phyloP scores from a whole-genome alignment of 2,113 vertebrate species.

The Hippocampus guttulatus region DNA sequence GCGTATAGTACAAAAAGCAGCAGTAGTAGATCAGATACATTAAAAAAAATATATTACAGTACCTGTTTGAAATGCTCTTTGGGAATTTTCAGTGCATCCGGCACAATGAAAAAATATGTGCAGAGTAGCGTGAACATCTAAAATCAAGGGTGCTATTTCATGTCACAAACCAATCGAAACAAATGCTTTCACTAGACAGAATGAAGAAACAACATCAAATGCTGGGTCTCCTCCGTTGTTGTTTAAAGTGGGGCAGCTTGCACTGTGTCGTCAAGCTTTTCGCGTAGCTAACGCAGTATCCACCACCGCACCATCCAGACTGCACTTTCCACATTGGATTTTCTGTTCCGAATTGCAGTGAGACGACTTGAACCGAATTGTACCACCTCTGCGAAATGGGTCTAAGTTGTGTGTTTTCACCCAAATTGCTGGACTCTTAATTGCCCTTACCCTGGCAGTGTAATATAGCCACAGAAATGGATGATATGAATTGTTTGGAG shows the following conservation, averaged over 20 bases:
- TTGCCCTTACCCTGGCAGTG: background rate
- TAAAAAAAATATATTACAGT: conserved; percentile 41
- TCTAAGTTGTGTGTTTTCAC: background rate
- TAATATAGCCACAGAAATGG: background rate
- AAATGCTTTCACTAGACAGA: background rate
- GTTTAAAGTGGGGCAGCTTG: background rate
- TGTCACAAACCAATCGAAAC: background rate
- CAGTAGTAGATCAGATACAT: conserved; percentile 52
- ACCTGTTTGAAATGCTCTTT: conserved; percentile 46
- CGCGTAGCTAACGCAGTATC: background rate
- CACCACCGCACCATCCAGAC: too few relatives aligned
- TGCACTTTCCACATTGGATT: background rate
- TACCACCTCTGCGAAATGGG: background rate
- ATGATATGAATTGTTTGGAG: background rate
- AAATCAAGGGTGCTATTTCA: conserved; percentile 1
- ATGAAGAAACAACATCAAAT: background rate
- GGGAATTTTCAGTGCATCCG: conserved; percentile 57
- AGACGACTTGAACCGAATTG: background rate
- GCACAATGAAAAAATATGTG: conserved; percentile 23
- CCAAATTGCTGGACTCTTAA: background rate
- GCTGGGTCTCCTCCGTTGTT: background rate
- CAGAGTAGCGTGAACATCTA: conserved; percentile 8
- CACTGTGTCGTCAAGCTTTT: background rate
- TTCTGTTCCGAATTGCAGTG: background rate
- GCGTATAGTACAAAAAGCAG: conserved; percentile 42